A percentile compares a stretch with the other conserved stretches of the same genome.
These are phyloP conservation scores for Semibalanus balanoides DNA, from an alignment of 1,140 invertebrate genomes.

Conservation along the genomic window DNA sequence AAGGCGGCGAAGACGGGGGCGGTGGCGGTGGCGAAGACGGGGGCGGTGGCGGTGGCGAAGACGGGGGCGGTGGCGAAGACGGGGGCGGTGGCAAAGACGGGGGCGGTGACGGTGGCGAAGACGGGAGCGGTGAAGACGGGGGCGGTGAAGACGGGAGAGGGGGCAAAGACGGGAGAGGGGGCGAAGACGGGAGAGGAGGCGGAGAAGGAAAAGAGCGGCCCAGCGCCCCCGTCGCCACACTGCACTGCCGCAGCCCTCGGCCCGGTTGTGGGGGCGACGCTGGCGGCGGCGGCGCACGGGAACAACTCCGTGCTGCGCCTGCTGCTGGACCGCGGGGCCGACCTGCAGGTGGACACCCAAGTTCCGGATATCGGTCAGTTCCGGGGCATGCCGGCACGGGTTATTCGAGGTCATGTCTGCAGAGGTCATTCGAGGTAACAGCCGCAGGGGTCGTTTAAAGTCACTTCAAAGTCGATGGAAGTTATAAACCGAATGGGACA, in stretches of 20 bases:
- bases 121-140: not conserved
- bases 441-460: too few species aligned
- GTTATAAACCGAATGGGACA: too few species aligned
- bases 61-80: too few species aligned
- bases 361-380: constrained; percentile 10
- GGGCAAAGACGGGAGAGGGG: not conserved
- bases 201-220: not conserved
- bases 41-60: not conserved
- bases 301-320: not conserved
- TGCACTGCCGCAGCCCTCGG: not conserved
- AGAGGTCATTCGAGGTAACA: too few species aligned
- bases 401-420: too few species aligned
- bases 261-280: not conserved
- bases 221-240: not conserved
- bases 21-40: not conserved
- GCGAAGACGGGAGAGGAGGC: not conserved
- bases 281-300: not conserved
- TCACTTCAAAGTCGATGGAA: too few species aligned
- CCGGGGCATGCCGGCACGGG: too few species aligned
- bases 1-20: not conserved
- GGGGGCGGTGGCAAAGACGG: not conserved
- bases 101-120: not conserved
- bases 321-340: not conserved
- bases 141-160: not conserved
- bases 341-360: not conserved